Evolutionary conservation across 2,113 vertebrate genomes (phyloP).

Genomic region (Sterna hirundo): DNA sequence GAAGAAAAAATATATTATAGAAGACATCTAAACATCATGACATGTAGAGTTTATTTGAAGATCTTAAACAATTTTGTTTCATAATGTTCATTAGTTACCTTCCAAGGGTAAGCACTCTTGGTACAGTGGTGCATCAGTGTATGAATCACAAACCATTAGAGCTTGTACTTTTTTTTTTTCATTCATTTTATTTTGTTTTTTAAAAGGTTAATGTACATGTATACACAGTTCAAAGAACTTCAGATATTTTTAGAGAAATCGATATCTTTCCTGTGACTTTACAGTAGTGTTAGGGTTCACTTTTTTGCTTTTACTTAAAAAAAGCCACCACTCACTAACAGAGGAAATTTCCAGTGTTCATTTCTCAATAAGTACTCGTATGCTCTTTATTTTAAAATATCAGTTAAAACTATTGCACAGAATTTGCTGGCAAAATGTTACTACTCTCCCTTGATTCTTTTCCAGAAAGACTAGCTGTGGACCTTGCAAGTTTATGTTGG

Average conservation of each 20-base stretch:
- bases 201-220: conserved; percentile 43
- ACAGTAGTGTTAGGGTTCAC: not conserved
- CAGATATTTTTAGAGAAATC: conserved; percentile 66
- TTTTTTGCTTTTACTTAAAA: not conserved
- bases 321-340: not conserved
- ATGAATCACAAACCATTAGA: not conserved
- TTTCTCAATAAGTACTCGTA: not conserved
- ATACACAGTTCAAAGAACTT: conserved; percentile 56
- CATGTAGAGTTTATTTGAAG: not conserved
- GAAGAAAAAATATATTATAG: not conserved
- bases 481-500: not conserved
- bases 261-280: conserved; percentile 34
- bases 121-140: not conserved
- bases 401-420: not conserved
- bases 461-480: not conserved
- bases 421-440: not conserved
- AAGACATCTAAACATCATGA: not conserved
- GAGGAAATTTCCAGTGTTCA: conserved; percentile 27
- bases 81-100: not conserved
- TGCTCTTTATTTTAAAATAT: not conserved
- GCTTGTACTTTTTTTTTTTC: not conserved
- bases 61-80: not conserved
- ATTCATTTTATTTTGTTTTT: conserved; percentile 10
- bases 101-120: not conserved
- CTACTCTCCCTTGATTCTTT: not conserved